A percentile compares a stretch with the other conserved stretches of the same genome.
Conservation (phyloP, 2,888 invertebrate species). For the Dicycla oo region DNA sequence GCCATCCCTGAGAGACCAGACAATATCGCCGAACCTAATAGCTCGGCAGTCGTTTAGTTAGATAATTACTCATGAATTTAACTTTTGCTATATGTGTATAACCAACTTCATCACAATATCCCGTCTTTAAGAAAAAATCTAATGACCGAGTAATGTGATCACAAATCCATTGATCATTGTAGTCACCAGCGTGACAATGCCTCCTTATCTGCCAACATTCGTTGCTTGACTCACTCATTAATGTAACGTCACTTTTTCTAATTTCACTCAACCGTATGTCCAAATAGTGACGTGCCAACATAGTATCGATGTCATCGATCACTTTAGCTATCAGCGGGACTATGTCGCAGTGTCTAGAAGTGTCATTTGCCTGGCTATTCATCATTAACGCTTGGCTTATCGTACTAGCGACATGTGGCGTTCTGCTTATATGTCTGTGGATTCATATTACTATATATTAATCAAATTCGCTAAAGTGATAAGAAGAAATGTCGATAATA, state of each 20-base stretch:
- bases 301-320: constrained; percentile 40
- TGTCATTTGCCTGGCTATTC: constrained; percentile 27
- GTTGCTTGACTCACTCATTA: not conserved
- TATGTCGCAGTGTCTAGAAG: constrained; percentile 6
- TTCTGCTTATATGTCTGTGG: not conserved
- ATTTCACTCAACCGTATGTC: not conserved
- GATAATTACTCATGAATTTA: not conserved
- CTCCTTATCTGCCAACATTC: not conserved
- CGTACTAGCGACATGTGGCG: not conserved
- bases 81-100: not conserved
- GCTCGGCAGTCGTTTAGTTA: not conserved
- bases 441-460: not conserved
- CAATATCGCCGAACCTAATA: not conserved
- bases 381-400: constrained; percentile 31
- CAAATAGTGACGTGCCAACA: constrained; percentile 19
- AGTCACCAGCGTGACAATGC: not conserved
- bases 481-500: not conserved
- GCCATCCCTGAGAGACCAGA: not conserved
- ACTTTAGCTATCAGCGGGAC: constrained; percentile 24
- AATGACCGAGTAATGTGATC: not conserved
- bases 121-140: not conserved
- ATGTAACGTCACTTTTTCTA: not conserved
- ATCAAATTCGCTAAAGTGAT: not conserved
- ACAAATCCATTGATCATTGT: not conserved
- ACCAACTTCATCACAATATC: not conserved